A percentile compares a stretch with the other conserved stretches of the same genome.
These are phyloP conservation scores for Crypturellus undulatus DNA, from an alignment of 2,113 vertebrate genomes.

Conservation along the genomic window DNA sequence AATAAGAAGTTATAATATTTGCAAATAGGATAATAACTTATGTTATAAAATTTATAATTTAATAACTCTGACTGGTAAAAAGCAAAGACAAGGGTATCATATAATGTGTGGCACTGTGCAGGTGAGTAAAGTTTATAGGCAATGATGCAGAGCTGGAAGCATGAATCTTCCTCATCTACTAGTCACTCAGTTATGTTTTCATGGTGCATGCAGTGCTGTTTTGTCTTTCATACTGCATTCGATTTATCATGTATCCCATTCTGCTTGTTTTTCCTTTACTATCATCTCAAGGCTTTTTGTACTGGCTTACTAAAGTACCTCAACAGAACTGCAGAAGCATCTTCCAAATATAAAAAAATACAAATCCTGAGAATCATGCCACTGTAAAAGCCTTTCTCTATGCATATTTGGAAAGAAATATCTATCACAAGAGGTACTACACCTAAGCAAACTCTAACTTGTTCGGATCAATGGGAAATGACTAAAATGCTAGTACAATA, in stretches of 20 bases:
- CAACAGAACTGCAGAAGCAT: slow-evolving; percentile 9
- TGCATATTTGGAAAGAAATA: background rate
- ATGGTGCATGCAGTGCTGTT: background rate
- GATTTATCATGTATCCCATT: background rate
- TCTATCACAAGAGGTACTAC: background rate
- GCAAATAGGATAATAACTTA: slow-evolving; percentile 48
- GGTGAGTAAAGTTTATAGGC: background rate
- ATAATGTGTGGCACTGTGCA: background rate
- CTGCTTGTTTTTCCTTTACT: background rate
- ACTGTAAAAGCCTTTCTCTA: background rate
- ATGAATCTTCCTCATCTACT: slow-evolving; percentile 21
- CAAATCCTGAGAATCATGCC: background rate
- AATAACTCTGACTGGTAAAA: slow-evolving; percentile 28
- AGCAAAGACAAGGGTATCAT: background rate
- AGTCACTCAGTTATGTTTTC: background rate
- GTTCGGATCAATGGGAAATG: background rate
- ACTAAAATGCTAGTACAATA: background rate
- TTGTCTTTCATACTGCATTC: background rate
- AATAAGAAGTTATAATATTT: slow-evolving; percentile 46
- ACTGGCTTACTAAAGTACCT: background rate
- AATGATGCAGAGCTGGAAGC: background rate
- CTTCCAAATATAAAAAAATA: background rate
- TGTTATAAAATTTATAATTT: slow-evolving; percentile 54
- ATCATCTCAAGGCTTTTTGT: background rate
- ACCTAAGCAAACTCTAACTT: background rate